Evolutionary conservation across 2,797 vertebrate genomes (phyloP), one percentile per base, ranked within the genome.

Genomic region (Cirrhinus mrigala): DNA sequence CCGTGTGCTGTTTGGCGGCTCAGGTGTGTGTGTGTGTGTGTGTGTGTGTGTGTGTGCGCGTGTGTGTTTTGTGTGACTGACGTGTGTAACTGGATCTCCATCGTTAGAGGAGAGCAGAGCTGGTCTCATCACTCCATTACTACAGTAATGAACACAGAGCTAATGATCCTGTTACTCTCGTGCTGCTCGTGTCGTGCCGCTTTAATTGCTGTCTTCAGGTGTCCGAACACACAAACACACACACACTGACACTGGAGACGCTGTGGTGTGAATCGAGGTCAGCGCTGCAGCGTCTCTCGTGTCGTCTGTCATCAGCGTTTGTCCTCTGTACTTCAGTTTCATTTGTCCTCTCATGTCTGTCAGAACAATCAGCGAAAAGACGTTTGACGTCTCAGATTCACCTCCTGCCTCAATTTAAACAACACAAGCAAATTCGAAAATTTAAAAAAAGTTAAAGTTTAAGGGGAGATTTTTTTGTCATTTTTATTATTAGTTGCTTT

Each of bases 121-220:
- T 85, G 73, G 20, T 54, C 58, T 46, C 54, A 64, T 80, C 87
- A 76, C 79, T 83, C 79, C 87, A 84, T 90, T 88, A 87, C 73
- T 66, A 70, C 79, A 50, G 71, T 91, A 87, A 90, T 87, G 85
- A 88, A 76, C 79, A 81, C 75, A 80, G 68, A 24, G 8, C 40
- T 87, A 37, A 44, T 83, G 60, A 71, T 82, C 87, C 80, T 86
- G 85, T 83, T 88, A 86, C 89, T 85, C 68, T 77, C 76, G 77
- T 91, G 44, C 82, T 60, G 71, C 81, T 62, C 86, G 90, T 87
- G 77, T 89, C 73, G 11, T 27, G 58, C 11, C 5, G 46, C 20
- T 68, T 83, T 87, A 62, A 82, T 87, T 82, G 78, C 81, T 80
- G 87, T 87, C 40, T 76, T 87, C 79, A 71, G 50, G 85, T 88